Percentiles rank a stretch among this genome's conserved stretches.
Conservation (phyloP, 2,888 invertebrate genomes). For the Eupithecia inturbata region DNA sequence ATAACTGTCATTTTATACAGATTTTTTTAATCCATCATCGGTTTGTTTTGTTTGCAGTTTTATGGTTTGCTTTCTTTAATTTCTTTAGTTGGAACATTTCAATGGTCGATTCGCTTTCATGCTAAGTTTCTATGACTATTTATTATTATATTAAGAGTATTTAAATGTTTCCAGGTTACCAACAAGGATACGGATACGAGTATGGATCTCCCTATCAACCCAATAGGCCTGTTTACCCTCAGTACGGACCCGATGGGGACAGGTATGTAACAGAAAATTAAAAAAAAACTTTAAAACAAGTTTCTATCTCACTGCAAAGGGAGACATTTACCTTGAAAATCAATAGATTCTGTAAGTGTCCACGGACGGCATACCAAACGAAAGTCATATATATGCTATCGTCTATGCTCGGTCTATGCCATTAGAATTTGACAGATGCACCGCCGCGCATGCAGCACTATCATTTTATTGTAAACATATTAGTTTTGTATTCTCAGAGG, state of each 20-base stretch:
- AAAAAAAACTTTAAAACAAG: too few relatives aligned
- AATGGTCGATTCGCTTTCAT: constrained; percentile 14
- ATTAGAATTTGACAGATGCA: too few relatives aligned
- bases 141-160: not conserved
- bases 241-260: constrained; percentile 88
- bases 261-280: constrained; percentile 76
- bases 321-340: not conserved
- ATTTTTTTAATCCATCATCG: constrained; percentile 4
- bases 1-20: constrained; percentile 11
- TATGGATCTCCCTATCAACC: constrained; percentile 88
- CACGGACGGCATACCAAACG: not conserved
- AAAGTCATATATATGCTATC: not conserved
- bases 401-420: too few relatives aligned
- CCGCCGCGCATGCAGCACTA: too few relatives aligned
- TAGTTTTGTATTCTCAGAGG: too few relatives aligned
- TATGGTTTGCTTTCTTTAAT: constrained; percentile 30
- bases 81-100: not conserved
- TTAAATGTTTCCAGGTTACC: constrained; percentile 82
- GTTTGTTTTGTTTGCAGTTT: constrained; percentile 17
- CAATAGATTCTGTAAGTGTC: not conserved
- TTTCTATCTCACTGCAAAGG: not conserved
- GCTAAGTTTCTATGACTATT: not conserved
- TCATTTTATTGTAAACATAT: too few relatives aligned
- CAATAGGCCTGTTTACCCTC: constrained; percentile 91
- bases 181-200: constrained; percentile 87